Conservation (phyloP, 2,113 vertebrate species). For the Brienomyrus brachyistius region DNA sequence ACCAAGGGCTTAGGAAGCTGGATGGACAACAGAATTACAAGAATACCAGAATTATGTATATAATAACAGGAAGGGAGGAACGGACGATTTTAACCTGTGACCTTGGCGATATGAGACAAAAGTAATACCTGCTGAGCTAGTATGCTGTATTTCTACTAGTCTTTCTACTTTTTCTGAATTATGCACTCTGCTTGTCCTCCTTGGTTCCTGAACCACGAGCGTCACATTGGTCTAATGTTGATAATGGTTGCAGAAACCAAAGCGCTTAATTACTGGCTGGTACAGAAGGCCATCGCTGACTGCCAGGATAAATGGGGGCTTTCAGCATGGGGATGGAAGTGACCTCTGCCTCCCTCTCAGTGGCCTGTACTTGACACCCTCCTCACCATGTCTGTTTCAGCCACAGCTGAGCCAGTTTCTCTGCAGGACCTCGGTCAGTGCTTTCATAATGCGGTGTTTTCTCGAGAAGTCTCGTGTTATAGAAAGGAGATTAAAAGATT, state of each 20-base stretch:
- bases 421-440: not conserved
- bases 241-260: constrained; percentile 7
- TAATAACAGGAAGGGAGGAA: not conserved
- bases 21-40: not conserved
- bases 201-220: not conserved
- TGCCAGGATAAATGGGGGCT: constrained; percentile 13
- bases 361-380: not conserved
- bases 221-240: not conserved
- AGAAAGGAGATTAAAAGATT: not conserved
- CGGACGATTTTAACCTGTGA: not conserved
- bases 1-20: not conserved
- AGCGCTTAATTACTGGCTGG: constrained; percentile 11
- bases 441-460: not conserved
- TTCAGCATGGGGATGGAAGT: constrained; percentile 9
- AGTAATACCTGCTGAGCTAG: not conserved
- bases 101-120: not conserved
- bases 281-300: not conserved
- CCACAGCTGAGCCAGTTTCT: not conserved
- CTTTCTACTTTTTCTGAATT: not conserved
- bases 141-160: not conserved
- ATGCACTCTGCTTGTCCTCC: not conserved
- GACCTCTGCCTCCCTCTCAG: not conserved
- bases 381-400: not conserved
- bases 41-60: not conserved
- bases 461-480: not conserved